Conservation (phyloP, 2,888 invertebrate species). For the Cryptus armator region DNA sequence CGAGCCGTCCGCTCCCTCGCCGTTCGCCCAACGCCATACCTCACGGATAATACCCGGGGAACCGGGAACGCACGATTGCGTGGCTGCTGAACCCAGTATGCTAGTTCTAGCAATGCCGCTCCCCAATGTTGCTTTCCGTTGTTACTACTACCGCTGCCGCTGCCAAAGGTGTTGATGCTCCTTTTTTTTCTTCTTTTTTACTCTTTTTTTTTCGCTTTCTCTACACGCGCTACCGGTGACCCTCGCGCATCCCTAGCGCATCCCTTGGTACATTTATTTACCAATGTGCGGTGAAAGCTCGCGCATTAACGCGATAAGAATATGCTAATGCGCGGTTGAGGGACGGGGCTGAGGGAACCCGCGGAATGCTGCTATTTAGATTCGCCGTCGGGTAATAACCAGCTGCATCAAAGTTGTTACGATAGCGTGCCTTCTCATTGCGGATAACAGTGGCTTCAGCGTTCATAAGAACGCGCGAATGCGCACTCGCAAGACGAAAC, state of each 20-base stretch:
- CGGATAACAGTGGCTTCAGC: neutral
- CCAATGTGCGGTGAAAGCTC: constrained; percentile 7
- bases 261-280: neutral
- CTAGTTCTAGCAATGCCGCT: constrained; percentile 53
- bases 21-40: constrained; percentile 16
- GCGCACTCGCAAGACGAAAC: neutral
- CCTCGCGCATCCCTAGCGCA: constrained; percentile 36
- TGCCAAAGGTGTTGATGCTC: constrained; percentile 54
- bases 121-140: constrained; percentile 39
- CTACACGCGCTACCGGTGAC: constrained; percentile 31
- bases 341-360: neutral
- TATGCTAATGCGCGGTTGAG: neutral
- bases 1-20: constrained; percentile 24
- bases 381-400: constrained; percentile 4
- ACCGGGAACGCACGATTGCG: constrained; percentile 59
- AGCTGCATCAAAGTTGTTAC: neutral
- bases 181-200: constrained; percentile 39
- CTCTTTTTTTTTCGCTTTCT: constrained; percentile 1
- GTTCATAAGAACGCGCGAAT: neutral
- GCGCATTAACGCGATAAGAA: constrained; percentile 51
- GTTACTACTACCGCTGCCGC: neutral
- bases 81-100: constrained; percentile 50
- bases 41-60: constrained; percentile 44
- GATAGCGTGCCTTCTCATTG: constrained; percentile 7
- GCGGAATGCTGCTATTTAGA: constrained; percentile 36